Conservation (phyloP, 2,113 vertebrate genomes). For the Leuciscus idus region DNA sequence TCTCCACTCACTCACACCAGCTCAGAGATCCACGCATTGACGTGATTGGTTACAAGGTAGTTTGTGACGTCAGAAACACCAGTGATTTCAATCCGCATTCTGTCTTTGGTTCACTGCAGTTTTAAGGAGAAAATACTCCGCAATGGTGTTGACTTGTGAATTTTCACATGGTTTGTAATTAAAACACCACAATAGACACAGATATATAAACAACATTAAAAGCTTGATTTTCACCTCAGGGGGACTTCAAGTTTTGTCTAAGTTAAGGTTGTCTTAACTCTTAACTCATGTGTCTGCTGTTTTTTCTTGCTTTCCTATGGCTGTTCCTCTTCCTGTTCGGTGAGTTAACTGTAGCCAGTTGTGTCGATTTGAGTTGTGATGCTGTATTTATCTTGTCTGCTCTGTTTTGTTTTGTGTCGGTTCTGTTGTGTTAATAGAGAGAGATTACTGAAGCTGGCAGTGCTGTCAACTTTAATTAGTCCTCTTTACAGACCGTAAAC, state of each 20-base stretch:
- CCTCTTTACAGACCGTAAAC: background rate
- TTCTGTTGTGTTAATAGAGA: background rate
- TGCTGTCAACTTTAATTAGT: conserved; percentile 1
- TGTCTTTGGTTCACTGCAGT: no score
- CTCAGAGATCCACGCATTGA: no score
- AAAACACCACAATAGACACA: no score
- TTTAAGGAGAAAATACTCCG: no score
- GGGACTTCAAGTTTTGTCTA: background rate
- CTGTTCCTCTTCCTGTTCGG: conserved; percentile 68
- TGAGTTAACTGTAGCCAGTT: conserved; percentile 67
- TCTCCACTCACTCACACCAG: no score
- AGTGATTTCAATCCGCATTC: no score
- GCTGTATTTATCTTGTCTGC: background rate
- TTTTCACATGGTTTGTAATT: no score
- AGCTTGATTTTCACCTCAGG: no score
- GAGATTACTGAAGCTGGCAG: background rate
- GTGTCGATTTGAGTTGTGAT: conserved; percentile 42
- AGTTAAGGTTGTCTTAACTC: conserved; percentile 63
- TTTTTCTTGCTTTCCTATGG: conserved; percentile 75
- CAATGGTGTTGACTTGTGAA: no score
- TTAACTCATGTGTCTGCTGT: conserved; percentile 71
- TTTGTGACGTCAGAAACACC: no score
- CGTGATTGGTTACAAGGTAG: no score
- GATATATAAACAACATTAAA: no score
- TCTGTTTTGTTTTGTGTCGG: background rate